A percentile compares a stretch with the other conserved stretches of the same genome.
Conservation (phyloP, 2,888 invertebrate genomes). For the Phalera bucephala region DNA sequence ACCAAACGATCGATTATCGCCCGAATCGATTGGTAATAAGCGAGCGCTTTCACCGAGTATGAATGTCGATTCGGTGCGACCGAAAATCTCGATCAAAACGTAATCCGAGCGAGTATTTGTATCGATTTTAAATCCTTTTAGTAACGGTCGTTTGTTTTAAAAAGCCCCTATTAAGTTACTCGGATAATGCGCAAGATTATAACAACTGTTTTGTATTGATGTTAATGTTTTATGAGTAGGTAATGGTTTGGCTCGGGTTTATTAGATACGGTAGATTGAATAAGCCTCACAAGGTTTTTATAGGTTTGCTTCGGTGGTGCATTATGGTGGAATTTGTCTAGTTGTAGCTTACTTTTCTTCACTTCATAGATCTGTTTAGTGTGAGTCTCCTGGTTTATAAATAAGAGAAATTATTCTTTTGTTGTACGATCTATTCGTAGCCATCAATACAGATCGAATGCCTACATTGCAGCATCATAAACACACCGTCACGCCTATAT, state of each 20-base stretch:
- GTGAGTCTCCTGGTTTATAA: too few relatives aligned
- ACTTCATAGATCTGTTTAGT: too few relatives aligned
- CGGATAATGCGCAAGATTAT: conserved; percentile 20
- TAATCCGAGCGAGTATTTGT: conserved; percentile 54
- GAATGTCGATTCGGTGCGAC: conserved; percentile 68
- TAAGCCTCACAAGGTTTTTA: too few relatives aligned
- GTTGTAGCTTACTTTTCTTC: too few relatives aligned
- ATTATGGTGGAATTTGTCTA: too few relatives aligned
- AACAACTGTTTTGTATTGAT: conserved; percentile 1
- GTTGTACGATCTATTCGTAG: too few relatives aligned
- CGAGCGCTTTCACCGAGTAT: conserved; percentile 73
- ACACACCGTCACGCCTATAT: too few relatives aligned
- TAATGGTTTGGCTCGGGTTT: neutral
- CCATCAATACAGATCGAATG: too few relatives aligned
- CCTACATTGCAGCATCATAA: too few relatives aligned
- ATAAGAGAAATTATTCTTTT: too few relatives aligned
- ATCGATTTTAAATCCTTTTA: conserved; percentile 60
- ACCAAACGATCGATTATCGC: conserved; percentile 62
- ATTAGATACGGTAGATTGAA: too few relatives aligned
- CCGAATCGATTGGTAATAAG: conserved; percentile 59
- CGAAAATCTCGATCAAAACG: conserved; percentile 46
- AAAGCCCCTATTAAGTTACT: conserved; percentile 22
- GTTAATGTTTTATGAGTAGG: neutral
- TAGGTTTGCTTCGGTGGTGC: too few relatives aligned
- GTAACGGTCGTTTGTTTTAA: conserved; percentile 55